Percentiles rank a stretch among this genome's conserved stretches.
Conservation (phyloP, 2,113 vertebrate species). For the Hyaena hyaena region DNA sequence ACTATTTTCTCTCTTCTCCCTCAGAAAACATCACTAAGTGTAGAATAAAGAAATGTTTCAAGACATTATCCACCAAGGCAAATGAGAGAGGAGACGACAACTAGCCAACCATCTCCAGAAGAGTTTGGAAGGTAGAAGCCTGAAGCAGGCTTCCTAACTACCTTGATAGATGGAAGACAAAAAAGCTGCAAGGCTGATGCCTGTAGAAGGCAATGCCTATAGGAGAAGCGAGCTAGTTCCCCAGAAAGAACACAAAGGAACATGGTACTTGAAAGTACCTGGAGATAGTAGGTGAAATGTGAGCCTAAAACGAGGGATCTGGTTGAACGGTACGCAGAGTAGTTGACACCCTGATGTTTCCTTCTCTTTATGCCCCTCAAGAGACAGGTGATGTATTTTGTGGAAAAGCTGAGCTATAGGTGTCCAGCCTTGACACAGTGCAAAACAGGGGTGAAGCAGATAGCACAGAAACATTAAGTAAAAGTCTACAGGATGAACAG, state of each 20-base stretch:
- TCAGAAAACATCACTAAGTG: background rate
- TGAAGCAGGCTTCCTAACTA: background rate
- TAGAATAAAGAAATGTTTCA: conserved; percentile 13
- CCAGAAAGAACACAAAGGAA: background rate
- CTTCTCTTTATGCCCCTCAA: background rate
- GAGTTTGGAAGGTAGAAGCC: background rate
- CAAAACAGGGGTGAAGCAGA: background rate
- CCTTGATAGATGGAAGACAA: background rate
- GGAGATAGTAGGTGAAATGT: background rate
- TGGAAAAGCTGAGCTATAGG: background rate
- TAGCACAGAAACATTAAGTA: background rate
- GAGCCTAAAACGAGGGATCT: background rate
- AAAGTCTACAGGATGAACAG: background rate
- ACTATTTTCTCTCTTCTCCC: background rate
- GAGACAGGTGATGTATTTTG: background rate
- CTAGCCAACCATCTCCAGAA: background rate
- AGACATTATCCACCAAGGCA: background rate
- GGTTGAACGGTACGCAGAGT: background rate
- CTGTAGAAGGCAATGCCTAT: background rate
- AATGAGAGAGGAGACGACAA: background rate
- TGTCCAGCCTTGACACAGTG: background rate
- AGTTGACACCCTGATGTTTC: background rate
- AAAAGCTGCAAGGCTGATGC: no score
- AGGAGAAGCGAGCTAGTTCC: background rate
- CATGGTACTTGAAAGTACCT: background rate